These are phyloP conservation scores for Episyrphus balteatus DNA, from an alignment of 1,140 invertebrate genomes.

Conservation along the genomic window DNA sequence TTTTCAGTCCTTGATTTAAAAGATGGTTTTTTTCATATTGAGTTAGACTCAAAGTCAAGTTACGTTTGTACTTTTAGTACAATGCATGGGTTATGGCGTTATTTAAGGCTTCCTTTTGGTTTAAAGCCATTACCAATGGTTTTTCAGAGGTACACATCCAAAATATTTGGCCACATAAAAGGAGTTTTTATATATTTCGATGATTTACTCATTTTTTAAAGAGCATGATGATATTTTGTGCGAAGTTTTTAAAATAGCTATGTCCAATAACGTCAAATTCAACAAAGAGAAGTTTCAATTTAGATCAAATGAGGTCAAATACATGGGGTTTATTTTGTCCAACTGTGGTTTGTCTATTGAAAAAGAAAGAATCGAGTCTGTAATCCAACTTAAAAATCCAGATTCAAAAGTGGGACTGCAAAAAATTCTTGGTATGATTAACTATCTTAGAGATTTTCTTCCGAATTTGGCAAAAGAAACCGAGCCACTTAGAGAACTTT, in stretches of 20 bases:
- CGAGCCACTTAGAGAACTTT: slow-evolving; percentile 6
- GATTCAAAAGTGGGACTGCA: slow-evolving; percentile 21
- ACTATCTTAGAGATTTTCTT: slow-evolving; percentile 21
- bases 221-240: slow-evolving; percentile 23
- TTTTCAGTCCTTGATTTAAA: slow-evolving; percentile 6
- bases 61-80: background rate
- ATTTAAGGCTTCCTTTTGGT: slow-evolving; percentile 19
- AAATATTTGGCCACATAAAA: slow-evolving; percentile 8
- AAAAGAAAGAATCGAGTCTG: slow-evolving; percentile 30
- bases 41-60: background rate
- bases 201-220: background rate
- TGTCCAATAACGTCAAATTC: slow-evolving; percentile 28
- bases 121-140: slow-evolving; percentile 15
- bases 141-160: slow-evolving; percentile 14
- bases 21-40: background rate
- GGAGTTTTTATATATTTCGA: background rate
- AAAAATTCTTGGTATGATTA: slow-evolving; percentile 29
- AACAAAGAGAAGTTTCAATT: slow-evolving; percentile 33
- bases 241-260: slow-evolving; percentile 24
- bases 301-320: slow-evolving; percentile 26
- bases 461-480: slow-evolving; percentile 9
- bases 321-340: slow-evolving; percentile 26
- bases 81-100: background rate
- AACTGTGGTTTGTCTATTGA: slow-evolving; percentile 28
- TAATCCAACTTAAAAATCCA: no score